Base-by-base conservation (phyloP, 2,888 invertebrate genomes). In the Malthinus seriepunctatus region DNA sequence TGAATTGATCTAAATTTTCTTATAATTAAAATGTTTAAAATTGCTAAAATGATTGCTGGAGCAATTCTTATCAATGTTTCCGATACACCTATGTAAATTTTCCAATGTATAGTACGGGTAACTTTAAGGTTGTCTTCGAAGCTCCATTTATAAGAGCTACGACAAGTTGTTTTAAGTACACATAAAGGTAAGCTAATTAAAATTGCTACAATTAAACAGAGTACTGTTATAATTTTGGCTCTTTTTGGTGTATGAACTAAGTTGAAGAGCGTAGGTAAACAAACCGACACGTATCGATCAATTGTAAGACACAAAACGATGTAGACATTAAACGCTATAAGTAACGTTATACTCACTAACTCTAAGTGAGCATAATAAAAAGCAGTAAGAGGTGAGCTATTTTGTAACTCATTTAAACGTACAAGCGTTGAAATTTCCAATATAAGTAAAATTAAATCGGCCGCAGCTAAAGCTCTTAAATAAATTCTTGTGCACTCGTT, bases 351-450 rank as follows among this genome's bases (percentile, higher is more conserved):
- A 6, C 67, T 39, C 33, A 65, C 63, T 8, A 68, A 32, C 34
- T 68, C 68, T 10, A 67, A 44, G 38, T 68, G 65, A 11, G 68
- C 68, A 47, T 67, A 59, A 47, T 60, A 68, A 14, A 63, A 49
- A 1, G 68, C 65, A 2, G 63, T 58, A 15, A 45, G 45, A 31
- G 47, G 58, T 3, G 62, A 46, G 12, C 47, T 58, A 32, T 50
- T 37, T 10, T 67, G 62, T 32, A 56, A 45, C 3, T 55, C 46
- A 46, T 64, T 68, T 56, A 65, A 65, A 32, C 68, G 56, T 10
- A 67, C 38, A 5, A 67, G 34, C 56, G 63, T 58, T 1, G 67
- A 60, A 3, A 67, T 63, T 5, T 60, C 58, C 1, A 63, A 60
- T n/a, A 68, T 35, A 56, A 68, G 58, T 3, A 65, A 60, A 11